Evolutionary conservation across 2,888 invertebrate species (phyloP).

Genomic region (Osmoderma eremita): DNA sequence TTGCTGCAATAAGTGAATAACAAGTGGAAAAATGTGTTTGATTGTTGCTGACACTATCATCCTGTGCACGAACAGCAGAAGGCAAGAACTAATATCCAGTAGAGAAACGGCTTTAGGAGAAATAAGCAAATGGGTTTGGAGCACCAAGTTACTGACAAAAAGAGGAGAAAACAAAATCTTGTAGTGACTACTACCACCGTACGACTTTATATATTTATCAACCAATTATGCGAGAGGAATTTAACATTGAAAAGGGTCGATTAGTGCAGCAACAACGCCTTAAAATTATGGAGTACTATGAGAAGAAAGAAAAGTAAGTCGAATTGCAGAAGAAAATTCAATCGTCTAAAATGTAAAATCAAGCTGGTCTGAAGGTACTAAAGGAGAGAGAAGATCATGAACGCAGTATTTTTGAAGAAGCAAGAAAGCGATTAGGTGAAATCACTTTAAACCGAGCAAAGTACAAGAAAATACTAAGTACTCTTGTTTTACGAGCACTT

Average conservation of each 20-base stretch:
- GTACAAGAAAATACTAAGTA: conserved; percentile 84
- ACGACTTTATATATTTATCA: no score
- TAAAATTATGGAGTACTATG: conserved; percentile 99
- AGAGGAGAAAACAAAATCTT: no score
- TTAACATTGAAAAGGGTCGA: conserved; percentile 99
- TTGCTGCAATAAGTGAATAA: no score
- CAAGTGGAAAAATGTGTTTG: no score
- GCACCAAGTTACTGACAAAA: no score
- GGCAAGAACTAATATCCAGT: no score
- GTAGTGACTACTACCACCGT: no score
- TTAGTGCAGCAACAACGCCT: conserved; percentile 97
- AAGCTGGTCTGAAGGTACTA: conserved; percentile 94
- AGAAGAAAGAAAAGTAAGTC: conserved; percentile 99
- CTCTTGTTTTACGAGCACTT: conserved; percentile 86
- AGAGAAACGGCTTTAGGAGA: no score
- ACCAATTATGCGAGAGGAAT: no score
- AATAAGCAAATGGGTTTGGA: no score
- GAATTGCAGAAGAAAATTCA: conserved; percentile 99
- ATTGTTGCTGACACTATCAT: no score
- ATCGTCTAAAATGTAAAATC: conserved; percentile 98
- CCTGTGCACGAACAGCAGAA: no score
- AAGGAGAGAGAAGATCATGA: conserved; percentile 97
- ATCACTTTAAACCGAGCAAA: conserved; percentile 75
- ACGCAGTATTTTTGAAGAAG: conserved; percentile 89
- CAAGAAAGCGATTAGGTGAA: conserved; percentile 84